phyloP scores from a whole-genome alignment of 2,888 invertebrate genomes.

The Myathropa florea region DNA sequence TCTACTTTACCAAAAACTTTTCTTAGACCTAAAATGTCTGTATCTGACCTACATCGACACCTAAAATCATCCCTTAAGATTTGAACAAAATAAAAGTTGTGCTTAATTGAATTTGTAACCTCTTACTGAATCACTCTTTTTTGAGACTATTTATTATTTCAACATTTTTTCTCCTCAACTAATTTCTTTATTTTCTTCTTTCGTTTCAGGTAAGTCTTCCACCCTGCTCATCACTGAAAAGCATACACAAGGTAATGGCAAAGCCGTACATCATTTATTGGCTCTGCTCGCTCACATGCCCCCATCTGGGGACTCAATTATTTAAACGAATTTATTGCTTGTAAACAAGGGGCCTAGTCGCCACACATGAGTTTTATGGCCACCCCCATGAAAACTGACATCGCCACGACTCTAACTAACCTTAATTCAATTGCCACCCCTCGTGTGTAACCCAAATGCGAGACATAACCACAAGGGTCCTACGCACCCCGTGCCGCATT shows the following conservation, averaged over 20 bases:
- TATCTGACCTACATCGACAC: too few species aligned
- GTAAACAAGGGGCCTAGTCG: background rate
- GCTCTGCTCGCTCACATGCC: background rate
- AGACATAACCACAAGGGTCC: background rate
- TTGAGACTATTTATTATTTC: background rate
- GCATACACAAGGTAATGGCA: background rate
- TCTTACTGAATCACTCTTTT: background rate
- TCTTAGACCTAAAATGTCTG: too few species aligned
- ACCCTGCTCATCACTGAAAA: background rate
- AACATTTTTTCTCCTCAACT: background rate
- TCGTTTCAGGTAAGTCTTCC: background rate
- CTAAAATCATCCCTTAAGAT: background rate
- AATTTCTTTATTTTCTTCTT: background rate
- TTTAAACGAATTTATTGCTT: background rate
- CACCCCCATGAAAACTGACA: background rate
- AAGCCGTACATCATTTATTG: background rate
- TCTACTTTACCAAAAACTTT: too few species aligned
- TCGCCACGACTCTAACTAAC: background rate
- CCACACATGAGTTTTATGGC: background rate
- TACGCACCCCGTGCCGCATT: background rate
- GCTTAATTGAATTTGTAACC: background rate
- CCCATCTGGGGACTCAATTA: background rate
- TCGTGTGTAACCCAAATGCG: background rate
- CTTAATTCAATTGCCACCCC: conserved; percentile 25
- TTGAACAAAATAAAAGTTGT: background rate